Conservation (phyloP, 1,140 invertebrate genomes). For the Drosophila nikananu region DNA sequence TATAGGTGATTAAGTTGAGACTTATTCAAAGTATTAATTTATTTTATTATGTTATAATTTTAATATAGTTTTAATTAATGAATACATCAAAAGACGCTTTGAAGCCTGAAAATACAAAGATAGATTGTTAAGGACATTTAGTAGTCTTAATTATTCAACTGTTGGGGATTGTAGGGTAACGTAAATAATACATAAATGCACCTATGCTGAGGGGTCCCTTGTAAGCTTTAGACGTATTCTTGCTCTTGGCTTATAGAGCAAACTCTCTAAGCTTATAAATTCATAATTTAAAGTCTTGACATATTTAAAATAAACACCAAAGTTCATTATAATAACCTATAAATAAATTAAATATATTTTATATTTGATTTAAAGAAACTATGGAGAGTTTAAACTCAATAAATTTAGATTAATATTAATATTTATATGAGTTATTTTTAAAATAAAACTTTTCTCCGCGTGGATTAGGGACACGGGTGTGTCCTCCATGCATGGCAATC, state of each 20-base stretch:
- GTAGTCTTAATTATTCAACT: too few relatives aligned
- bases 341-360: neutral
- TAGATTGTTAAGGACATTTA: neutral
- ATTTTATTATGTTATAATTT: neutral
- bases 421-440: neutral
- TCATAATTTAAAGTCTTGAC: neutral
- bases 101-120: neutral
- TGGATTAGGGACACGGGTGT: slow-evolving; percentile 26
- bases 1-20: too few relatives aligned
- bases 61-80: neutral
- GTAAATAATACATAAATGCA: neutral
- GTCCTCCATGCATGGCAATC: slow-evolving; percentile 71
- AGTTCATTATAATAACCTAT: too few relatives aligned
- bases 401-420: neutral
- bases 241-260: too few relatives aligned
- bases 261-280: too few relatives aligned
- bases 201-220: neutral
- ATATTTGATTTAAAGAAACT: neutral
- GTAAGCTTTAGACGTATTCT: too few relatives aligned
- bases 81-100: neutral
- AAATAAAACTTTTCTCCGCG: neutral
- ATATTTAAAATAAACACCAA: neutral
- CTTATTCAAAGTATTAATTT: neutral
- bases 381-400: too few relatives aligned
- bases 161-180: neutral